Base-by-base conservation (phyloP, 2,888 invertebrate species). In the Crematogaster levior region DNA sequence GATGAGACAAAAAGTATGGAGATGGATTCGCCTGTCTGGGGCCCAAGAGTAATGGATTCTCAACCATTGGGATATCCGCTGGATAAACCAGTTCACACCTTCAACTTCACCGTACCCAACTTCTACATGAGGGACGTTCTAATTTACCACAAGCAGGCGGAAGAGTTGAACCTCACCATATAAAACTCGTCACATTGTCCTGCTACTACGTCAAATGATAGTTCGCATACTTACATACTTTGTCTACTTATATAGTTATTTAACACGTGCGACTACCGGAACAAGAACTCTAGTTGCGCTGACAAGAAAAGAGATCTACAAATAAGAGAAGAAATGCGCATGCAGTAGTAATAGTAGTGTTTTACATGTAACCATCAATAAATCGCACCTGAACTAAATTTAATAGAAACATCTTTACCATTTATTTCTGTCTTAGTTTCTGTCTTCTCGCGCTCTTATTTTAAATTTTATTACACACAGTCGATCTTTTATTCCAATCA, bases 1-100 rank as follows among this genome's bases (percentile, higher is more conserved):
- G 84, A 91, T 1, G 89, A 89, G 40, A 95, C 95, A 1, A 93
- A 93, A 30, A 92, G 94, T 3, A 88, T 93, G 6, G 94, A 94
- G 34, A 90, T 94, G 1, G 88, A 91, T 0, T 88, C 90, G 7
- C 90, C 91, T 0, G 95, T 93, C 46, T 93, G 92, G 87, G 93
- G 93, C 7, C 24, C 27, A 0, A 27, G 37, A 0, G 24, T 85
- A 4, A 37, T 93, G 68, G 95, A 95, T 68, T 94, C 93, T 74
- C 93, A 94, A 43, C 94, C 95, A 12, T 91, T 96, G 81, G 95
- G 95, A 68, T 96, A 94, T 94, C 96, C 96, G 9, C 90, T 96
- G 87, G 95, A 96, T 93, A 95, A 95, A 73, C 95, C 95, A 0
- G 91, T 96, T 58, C 86, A 94, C 81, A 79, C 81, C 6, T 30